Evolutionary conservation across 2,797 vertebrate species (phyloP), one percentile per base, ranked within the genome.

Genomic region (Galago senegalensis): DNA sequence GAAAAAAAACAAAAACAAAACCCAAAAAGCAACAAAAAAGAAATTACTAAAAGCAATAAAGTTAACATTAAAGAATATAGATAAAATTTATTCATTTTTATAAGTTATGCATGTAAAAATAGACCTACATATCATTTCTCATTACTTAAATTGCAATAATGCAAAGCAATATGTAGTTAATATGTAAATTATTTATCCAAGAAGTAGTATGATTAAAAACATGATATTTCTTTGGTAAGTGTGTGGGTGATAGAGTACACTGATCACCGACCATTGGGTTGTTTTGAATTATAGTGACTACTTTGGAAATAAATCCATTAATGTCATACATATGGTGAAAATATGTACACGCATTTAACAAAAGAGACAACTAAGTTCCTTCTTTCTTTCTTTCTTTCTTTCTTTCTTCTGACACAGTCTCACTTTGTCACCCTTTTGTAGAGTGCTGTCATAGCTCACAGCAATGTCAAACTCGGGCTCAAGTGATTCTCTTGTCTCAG

Each of bases 91-190:
- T 34, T 69, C 31, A 56, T 56, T 84, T 84, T 63, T 21, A 53
- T 88, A 76, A 89, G 12, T 56, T 72, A 73, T n/a, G 49, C 4
- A 94, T 43, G 61, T 63, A 91, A 88, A 29, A 56, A 61, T 88
- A 63, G 77, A 69, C 13, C 40, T 89, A 58, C 72, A 46, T 46
- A 53, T 14, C 10, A 70, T 63, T 95, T 92, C 23, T 88, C 23
- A 92, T 60, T 67, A 84, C 34, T 84, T 89, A 92, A 79, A 72
- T 40, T 46, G 3, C 69, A 87, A 76, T 65, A 53, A 70, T 63
- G 53, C 23, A 56, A 72, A 43, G n/a, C 34, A 43, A 34, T 63
- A 73, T 61, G 49, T 72, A 83, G 31, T n/a, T 95, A 88, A 92
- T 67, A 87, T 60, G 72, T 58, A 46, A 63, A 72, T 79, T n/a